phyloP scores from a whole-genome alignment of 2,113 vertebrate genomes.

The Melanerpes formicivorus region DNA sequence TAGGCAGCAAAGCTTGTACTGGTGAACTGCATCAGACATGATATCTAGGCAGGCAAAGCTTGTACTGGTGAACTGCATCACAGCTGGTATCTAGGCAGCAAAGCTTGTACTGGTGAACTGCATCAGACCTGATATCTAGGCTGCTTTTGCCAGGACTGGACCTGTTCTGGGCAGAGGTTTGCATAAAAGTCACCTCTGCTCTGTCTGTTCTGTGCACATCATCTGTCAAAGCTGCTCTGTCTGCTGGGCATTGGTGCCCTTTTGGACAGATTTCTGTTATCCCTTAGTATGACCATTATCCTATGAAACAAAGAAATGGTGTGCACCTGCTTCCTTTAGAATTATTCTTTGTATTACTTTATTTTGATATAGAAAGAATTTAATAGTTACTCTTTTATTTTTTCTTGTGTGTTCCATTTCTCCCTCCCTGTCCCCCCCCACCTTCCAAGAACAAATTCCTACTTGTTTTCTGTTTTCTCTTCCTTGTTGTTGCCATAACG shows the following conservation, averaged over 20 bases:
- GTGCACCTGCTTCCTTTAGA: neutral
- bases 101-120: neutral
- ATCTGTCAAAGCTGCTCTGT: neutral
- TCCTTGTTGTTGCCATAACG: neutral
- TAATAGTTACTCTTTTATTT: neutral
- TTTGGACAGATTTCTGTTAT: neutral
- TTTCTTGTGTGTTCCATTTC: too few species aligned
- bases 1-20: neutral
- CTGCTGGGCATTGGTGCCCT: neutral
- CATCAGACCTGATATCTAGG: neutral
- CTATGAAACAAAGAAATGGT: neutral
- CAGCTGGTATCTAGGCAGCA: neutral
- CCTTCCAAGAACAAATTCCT: neutral
- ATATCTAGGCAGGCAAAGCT: neutral
- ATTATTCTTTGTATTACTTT: neutral
- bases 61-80: neutral
- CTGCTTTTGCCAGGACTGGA: neutral
- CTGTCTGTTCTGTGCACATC: neutral
- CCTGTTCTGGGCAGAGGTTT: fast-evolving
- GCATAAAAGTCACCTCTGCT: neutral
- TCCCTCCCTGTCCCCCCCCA: too few species aligned
- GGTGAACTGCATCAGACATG: neutral
- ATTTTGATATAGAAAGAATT: neutral
- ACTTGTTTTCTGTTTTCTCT: neutral
- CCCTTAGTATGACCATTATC: neutral